A percentile compares a stretch with the other conserved stretches of the same genome.
phyloP scores from a whole-genome alignment of 2,797 vertebrate genomes.

The Cyclura pinguis region DNA sequence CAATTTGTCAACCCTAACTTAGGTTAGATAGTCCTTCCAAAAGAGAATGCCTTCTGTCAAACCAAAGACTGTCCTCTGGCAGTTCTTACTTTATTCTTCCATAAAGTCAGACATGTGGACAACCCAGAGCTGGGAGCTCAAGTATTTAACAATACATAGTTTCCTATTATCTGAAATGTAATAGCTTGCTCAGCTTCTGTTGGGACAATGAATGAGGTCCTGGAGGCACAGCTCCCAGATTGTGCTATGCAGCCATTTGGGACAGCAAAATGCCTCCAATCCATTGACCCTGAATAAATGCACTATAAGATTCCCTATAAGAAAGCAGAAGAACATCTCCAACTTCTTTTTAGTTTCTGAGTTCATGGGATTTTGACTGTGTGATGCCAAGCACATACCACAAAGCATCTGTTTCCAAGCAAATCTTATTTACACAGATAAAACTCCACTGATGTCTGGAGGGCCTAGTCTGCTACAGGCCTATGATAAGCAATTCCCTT shows the following conservation, averaged over 20 bases:
- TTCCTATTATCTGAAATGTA: background rate
- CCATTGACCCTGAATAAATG: background rate
- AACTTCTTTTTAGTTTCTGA: background rate
- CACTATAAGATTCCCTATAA: background rate
- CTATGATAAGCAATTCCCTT: background rate
- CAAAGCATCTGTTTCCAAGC: background rate
- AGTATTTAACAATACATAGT: background rate
- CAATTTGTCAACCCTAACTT: background rate
- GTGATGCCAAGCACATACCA: background rate
- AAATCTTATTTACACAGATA: conserved; percentile 20
- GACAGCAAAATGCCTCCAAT: background rate
- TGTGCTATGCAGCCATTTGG: background rate
- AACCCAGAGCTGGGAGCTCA: background rate
- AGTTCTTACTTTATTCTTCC: background rate
- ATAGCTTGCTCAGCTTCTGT: too few species aligned
- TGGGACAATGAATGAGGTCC: background rate
- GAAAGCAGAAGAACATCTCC: background rate
- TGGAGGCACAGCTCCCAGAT: background rate
- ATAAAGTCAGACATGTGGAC: background rate
- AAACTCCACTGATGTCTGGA: conserved; percentile 8
- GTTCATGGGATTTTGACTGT: background rate
- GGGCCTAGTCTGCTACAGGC: background rate
- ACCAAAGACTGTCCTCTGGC: background rate
- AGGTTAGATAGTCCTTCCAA: background rate
- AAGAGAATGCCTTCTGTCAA: background rate